Conservation (phyloP, 2,888 invertebrate genomes). For the Microctonus hyperodae region DNA sequence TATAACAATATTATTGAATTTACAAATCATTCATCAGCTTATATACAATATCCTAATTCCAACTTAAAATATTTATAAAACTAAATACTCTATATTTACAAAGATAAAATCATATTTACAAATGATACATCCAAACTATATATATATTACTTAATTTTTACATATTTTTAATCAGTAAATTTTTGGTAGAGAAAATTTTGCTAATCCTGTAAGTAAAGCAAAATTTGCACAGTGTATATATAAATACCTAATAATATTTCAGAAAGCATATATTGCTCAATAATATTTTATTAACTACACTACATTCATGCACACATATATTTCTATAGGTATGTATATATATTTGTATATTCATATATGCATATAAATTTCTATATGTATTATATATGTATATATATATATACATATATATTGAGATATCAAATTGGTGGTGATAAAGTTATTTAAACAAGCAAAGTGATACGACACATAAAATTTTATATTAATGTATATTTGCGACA, state of each 20-base stretch:
- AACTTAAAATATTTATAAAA: slow-evolving; percentile 6
- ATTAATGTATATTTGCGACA: background rate
- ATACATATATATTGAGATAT: too few species aligned
- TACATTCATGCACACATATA: background rate
- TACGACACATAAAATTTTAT: background rate
- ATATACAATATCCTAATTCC: background rate
- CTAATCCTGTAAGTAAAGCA: background rate
- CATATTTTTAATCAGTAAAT: background rate
- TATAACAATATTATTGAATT: too few species aligned
- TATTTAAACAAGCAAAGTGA: background rate
- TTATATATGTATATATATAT: background rate
- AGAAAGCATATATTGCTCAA: background rate
- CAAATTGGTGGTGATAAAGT: background rate
- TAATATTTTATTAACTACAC: too few species aligned
- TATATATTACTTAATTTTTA: background rate
- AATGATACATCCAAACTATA: background rate
- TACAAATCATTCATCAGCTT: background rate
- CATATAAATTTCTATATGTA: too few species aligned
- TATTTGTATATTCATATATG: too few species aligned
- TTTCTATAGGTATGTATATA: background rate
- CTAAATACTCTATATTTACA: too few species aligned
- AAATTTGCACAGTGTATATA: background rate
- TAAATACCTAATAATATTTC: background rate
- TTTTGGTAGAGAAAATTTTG: background rate
- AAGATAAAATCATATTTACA: too few species aligned